These are phyloP conservation scores for Sycon ciliatum DNA, from an alignment of 37 sponge, comb jelly and placozoan species.

Conservation along the genomic window DNA sequence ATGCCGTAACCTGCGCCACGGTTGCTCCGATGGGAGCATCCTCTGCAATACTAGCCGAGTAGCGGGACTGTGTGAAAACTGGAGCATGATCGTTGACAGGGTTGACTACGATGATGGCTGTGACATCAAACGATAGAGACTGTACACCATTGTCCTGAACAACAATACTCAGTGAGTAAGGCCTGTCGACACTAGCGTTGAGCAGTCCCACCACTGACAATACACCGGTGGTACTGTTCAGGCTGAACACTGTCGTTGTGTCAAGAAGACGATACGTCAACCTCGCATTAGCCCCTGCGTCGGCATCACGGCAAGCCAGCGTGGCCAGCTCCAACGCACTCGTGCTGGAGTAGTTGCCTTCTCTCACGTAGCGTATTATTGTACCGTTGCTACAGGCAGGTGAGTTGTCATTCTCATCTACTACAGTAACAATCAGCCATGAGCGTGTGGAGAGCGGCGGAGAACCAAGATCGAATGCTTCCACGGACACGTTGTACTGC, in stretches of 20 bases:
- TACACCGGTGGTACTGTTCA: too few relatives aligned
- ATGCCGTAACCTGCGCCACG: constrained; percentile 24
- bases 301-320: neutral
- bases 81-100: constrained; percentile 6
- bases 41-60: constrained; percentile 29
- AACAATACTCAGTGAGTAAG: too few relatives aligned
- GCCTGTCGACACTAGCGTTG: too few relatives aligned
- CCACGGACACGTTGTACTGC: neutral
- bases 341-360: too few relatives aligned
- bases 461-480: neutral
- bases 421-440: neutral
- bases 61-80: constrained; percentile 8
- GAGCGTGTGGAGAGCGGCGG: neutral
- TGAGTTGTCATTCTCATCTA: constrained; percentile 5
- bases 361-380: too few relatives aligned
- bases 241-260: too few relatives aligned
- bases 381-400: neutral
- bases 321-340: neutral
- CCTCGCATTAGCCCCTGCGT: neutral
- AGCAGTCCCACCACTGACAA: too few relatives aligned
- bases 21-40: neutral
- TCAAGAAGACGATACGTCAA: too few relatives aligned
- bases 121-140: too few relatives aligned
- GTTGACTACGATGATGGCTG: constrained; percentile 9
- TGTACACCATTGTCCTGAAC: too few relatives aligned